Evolutionary conservation across 2,888 invertebrate species (phyloP).

Genomic region (Lasioglossum zephyrum): DNA sequence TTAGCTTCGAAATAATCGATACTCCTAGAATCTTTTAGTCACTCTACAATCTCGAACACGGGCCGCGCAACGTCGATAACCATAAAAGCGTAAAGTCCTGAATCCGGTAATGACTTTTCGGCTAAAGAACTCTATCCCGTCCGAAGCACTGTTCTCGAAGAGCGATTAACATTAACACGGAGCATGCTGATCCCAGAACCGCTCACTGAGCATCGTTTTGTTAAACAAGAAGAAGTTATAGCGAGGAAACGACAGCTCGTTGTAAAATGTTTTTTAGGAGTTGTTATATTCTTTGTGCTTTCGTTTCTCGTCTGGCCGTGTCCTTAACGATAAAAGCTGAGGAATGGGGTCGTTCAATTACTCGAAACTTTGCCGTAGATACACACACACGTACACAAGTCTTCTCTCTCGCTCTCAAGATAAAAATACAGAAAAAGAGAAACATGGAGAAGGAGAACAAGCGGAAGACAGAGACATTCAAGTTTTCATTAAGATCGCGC

Average conservation of each 20-base stretch:
- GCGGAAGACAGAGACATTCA: not conserved
- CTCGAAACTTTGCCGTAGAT: not conserved
- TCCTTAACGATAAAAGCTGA: not conserved
- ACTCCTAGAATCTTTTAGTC: not conserved
- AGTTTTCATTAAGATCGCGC: slow-evolving; percentile 16
- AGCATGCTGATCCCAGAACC: not conserved
- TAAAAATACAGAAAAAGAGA: not conserved
- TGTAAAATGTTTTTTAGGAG: slow-evolving; percentile 1
- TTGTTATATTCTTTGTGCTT: not conserved
- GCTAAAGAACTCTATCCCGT: not conserved
- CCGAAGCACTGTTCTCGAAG: not conserved
- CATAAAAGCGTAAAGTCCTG: not conserved
- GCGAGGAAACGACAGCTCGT: not conserved
- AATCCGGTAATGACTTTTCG: not conserved
- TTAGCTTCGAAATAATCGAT: not conserved
- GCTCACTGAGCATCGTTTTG: not conserved
- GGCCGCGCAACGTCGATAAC: not conserved
- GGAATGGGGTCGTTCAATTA: slow-evolving; percentile 13
- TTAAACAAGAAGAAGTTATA: not conserved
- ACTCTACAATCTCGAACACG: not conserved
- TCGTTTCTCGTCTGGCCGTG: not conserved
- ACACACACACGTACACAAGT: not conserved
- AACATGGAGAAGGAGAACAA: not conserved
- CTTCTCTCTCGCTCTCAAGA: not conserved
- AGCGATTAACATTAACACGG: not conserved